These are phyloP conservation scores for Virgularia gustaviana DNA, from an alignment of 92 coral and sea anemone genomes.

Conservation along the genomic window DNA sequence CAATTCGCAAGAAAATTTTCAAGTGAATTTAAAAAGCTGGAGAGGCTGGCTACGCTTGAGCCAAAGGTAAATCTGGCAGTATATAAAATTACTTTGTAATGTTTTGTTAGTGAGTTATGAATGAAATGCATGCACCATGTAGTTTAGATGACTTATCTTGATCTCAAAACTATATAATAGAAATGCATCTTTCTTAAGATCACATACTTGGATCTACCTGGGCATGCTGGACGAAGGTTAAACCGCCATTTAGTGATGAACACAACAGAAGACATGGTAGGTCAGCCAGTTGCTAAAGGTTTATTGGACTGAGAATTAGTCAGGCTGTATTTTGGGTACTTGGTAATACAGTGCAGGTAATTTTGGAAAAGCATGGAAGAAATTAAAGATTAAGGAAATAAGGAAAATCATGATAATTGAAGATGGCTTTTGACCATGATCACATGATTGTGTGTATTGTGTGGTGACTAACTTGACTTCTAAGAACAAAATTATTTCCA, in stretches of 20 bases:
- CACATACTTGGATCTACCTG: slow-evolving; percentile 71
- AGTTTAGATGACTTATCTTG: neutral
- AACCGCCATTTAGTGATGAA: slow-evolving; percentile 69
- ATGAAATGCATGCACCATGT: too few species aligned
- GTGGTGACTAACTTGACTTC: too few species aligned
- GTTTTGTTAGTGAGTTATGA: neutral
- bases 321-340: too few species aligned
- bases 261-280: slow-evolving; percentile 86
- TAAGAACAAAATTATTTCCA: too few species aligned
- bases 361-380: too few species aligned
- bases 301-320: too few species aligned
- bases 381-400: too few species aligned
- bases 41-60: slow-evolving; percentile 69
- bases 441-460: too few species aligned
- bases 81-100: neutral
- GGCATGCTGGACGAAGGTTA: slow-evolving; percentile 68
- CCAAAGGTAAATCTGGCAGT: slow-evolving; percentile 60
- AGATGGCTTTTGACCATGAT: too few species aligned
- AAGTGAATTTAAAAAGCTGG: slow-evolving; percentile 72
- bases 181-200: slow-evolving; percentile 39
- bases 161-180: neutral
- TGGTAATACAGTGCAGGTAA: too few species aligned
- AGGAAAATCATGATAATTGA: too few species aligned
- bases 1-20: slow-evolving; percentile 69
- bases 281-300: neutral